A percentile compares a stretch with the other conserved stretches of the same genome.
Evolutionary conservation across 1,140 invertebrate species (phyloP).

Genomic region (Drosophila suzukii): DNA sequence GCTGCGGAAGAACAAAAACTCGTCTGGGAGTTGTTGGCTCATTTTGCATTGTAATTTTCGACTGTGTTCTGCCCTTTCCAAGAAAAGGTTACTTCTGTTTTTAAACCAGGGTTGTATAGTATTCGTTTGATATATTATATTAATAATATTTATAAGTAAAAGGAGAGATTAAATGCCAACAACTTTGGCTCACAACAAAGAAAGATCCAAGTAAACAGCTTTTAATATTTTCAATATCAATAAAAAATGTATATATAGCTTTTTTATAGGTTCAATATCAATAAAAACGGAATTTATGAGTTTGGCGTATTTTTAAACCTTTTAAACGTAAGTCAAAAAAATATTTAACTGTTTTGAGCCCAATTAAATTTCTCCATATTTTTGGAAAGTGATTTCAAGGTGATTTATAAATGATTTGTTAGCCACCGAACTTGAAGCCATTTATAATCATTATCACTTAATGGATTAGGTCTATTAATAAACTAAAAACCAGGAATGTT

Average conservation of each 20-base stretch:
- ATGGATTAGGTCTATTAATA: not conserved
- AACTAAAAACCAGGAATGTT: not conserved
- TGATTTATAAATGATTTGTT: not conserved
- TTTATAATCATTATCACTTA: not conserved
- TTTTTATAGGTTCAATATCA: too few relatives aligned
- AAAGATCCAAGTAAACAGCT: too few relatives aligned
- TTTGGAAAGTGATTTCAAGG: not conserved
- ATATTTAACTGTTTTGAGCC: too few relatives aligned
- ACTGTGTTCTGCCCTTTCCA: constrained; percentile 15
- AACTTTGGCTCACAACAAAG: too few relatives aligned
- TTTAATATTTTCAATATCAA: too few relatives aligned
- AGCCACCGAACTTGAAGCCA: not conserved
- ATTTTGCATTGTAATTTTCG: constrained; percentile 33
- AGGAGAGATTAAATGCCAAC: not conserved
- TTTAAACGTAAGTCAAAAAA: too few relatives aligned
- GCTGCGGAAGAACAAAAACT: constrained; percentile 52
- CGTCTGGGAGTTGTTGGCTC: constrained; percentile 27
- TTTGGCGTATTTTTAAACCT: too few relatives aligned
- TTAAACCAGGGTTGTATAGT: not conserved
- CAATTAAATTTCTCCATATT: too few relatives aligned
- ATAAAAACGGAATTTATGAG: too few relatives aligned
- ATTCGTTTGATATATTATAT: not conserved
- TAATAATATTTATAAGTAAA: not conserved
- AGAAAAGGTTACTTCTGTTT: not conserved
- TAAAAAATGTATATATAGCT: too few relatives aligned